Conservation (phyloP, 2,888 invertebrate species). For the Gymnoscelis rufifasciata region DNA sequence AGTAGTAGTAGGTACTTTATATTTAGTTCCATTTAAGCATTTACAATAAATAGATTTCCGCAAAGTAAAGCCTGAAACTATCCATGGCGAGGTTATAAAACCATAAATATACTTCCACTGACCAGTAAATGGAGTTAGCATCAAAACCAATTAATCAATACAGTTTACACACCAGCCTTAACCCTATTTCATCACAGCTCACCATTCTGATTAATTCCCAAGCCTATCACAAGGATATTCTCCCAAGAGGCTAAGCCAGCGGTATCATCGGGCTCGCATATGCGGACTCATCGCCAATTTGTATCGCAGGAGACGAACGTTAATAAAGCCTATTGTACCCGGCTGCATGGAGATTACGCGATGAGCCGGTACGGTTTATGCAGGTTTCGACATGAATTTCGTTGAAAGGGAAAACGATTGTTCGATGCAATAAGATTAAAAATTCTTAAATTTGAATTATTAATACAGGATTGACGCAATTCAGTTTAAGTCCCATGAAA, state of each 20-base stretch:
- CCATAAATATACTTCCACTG: no score
- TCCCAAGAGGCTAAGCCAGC: slow-evolving; percentile 9
- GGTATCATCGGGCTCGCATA: neutral
- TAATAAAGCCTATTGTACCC: slow-evolving; percentile 71
- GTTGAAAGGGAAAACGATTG: neutral
- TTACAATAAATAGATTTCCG: no score
- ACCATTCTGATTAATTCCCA: neutral
- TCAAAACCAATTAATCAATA: neutral
- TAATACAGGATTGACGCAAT: no score
- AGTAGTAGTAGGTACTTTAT: no score
- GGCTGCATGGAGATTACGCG: slow-evolving; percentile 50
- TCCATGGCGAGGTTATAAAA: no score
- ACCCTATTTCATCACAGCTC: no score
- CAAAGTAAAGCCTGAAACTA: no score
- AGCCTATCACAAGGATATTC: neutral
- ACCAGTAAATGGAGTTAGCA: neutral
- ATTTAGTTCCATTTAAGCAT: no score
- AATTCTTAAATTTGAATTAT: no score
- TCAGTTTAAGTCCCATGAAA: no score
- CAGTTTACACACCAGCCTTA: no score
- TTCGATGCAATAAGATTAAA: no score
- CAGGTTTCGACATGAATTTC: neutral
- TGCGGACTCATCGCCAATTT: slow-evolving; percentile 59
- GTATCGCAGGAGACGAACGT: slow-evolving; percentile 54
- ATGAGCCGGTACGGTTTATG: slow-evolving; percentile 23